phyloP scores from a whole-genome alignment of 2,113 vertebrate species.

The Hydrolagus affinis region DNA sequence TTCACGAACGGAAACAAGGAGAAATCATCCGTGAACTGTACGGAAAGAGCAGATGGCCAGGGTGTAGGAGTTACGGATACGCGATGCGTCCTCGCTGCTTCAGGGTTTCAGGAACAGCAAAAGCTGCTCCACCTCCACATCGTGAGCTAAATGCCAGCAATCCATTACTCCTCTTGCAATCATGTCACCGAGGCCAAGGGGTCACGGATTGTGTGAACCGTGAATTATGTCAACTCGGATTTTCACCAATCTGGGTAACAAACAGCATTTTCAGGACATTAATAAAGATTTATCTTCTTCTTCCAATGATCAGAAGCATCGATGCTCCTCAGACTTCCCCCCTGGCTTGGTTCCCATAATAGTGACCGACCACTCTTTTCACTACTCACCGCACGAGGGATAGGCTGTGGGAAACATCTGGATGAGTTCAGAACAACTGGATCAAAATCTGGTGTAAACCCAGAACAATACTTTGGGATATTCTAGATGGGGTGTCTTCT shows the following conservation, averaged over 20 bases:
- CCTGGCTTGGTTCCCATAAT: background rate
- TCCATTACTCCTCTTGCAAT: conserved; percentile 21
- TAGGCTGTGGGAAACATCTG: no score
- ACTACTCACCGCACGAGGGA: no score
- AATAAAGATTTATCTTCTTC: conserved; percentile 15
- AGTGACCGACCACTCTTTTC: no score
- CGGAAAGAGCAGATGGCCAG: background rate
- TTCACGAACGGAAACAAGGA: background rate
- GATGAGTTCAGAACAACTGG: no score
- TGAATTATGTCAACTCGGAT: conserved; percentile 22
- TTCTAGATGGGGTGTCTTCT: no score
- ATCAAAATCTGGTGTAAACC: no score
- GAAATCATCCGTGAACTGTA: background rate
- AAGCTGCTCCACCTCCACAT: background rate
- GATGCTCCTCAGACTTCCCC: background rate
- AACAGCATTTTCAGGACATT: background rate
- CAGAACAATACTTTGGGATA: no score
- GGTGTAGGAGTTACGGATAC: background rate
- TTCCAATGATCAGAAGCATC: background rate
- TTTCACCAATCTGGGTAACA: conserved; percentile 24
- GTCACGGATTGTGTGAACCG: conserved; percentile 18
- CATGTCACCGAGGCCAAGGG: conserved; percentile 14
- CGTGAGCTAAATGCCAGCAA: background rate
- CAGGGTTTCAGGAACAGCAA: background rate
- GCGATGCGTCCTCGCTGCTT: background rate